These are phyloP conservation scores for Labeo rohita DNA, from an alignment of 2,113 vertebrate species.

Conservation along the genomic window DNA sequence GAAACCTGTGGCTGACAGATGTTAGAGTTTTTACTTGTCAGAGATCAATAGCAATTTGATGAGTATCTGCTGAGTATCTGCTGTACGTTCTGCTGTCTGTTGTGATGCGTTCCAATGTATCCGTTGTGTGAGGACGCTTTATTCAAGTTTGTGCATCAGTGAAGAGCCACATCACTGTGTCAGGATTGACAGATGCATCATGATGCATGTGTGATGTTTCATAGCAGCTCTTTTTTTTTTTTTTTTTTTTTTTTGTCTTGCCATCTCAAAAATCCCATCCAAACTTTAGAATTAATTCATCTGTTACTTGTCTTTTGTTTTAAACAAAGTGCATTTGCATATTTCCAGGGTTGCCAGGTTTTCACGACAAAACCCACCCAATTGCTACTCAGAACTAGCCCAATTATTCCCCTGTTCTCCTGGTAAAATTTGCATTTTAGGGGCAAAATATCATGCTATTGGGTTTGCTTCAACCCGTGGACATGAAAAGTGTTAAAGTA, in stretches of 20 bases:
- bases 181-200: neutral
- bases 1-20: neutral
- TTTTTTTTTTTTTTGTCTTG: neutral
- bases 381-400: too few species aligned
- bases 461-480: too few species aligned
- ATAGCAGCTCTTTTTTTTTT: neutral
- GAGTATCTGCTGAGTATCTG: neutral
- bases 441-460: too few species aligned
- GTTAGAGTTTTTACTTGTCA: neutral
- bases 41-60: constrained; percentile 18
- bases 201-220: neutral
- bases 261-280: neutral
- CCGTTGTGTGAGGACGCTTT: neutral
- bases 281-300: neutral
- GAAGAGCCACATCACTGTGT: neutral
- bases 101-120: neutral
- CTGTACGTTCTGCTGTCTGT: neutral
- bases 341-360: neutral
- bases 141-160: neutral
- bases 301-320: neutral
- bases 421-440: too few species aligned
- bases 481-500: too few species aligned
- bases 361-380: too few species aligned
- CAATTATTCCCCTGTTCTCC: too few species aligned
- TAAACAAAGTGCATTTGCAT: neutral